Percentiles rank a stretch among this genome's conserved stretches.
Evolutionary conservation across 2,113 vertebrate species (phyloP).

Genomic region (human (Homo sapiens)): DNA sequence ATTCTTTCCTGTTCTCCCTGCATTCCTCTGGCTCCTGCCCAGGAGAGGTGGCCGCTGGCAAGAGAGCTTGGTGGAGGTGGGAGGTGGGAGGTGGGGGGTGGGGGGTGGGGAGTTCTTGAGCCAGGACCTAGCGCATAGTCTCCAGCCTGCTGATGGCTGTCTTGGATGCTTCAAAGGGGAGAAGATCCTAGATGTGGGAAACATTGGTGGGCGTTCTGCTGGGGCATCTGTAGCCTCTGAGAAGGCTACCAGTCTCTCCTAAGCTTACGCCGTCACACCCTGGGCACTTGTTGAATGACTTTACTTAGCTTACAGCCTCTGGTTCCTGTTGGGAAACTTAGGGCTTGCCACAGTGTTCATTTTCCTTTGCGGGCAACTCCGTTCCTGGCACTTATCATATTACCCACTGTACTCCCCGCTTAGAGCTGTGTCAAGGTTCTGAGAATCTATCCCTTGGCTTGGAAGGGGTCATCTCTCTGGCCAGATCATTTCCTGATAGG

Average conservation of each 20-base stretch:
- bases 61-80: neutral
- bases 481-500: neutral
- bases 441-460: neutral
- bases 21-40: neutral
- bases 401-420: neutral
- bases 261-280: neutral
- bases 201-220: neutral
- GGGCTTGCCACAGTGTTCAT: neutral
- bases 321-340: neutral
- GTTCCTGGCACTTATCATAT: neutral
- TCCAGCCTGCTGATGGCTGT: neutral
- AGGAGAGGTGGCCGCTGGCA: neutral
- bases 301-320: neutral
- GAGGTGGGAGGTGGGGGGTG: too few species aligned
- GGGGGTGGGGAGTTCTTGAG: too few species aligned
- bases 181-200: neutral
- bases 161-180: fast-evolving
- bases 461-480: fast-evolving
- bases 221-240: neutral
- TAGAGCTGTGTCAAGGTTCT: neutral
- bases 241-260: neutral
- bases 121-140: neutral
- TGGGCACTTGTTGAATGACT: neutral
- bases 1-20: neutral
- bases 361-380: neutral